Evolutionary conservation across 2,113 vertebrate genomes (phyloP).

Genomic region (Ursus arctos): DNA sequence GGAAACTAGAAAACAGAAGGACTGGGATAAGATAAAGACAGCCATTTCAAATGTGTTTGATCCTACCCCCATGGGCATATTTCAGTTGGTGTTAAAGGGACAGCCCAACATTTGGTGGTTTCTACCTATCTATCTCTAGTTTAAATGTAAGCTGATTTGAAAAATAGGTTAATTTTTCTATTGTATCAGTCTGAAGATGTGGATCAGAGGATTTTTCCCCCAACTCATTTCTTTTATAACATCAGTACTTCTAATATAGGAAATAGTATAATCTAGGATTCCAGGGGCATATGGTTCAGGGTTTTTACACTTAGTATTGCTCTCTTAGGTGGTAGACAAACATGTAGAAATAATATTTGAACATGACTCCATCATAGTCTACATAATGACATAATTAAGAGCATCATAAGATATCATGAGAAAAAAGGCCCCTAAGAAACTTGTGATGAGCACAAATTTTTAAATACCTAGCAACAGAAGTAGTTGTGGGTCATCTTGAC

Average conservation of each 20-base stretch:
- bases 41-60: not conserved
- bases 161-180: not conserved
- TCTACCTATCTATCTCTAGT: not conserved
- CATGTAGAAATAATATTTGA: not conserved
- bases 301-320: not conserved
- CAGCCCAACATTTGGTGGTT: not conserved
- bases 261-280: not conserved
- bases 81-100: not conserved
- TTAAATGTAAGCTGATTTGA: not conserved
- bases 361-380: not conserved
- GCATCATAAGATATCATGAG: not conserved
- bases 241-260: not conserved
- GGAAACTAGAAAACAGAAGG: not conserved
- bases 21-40: not conserved
- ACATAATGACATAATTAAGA: not conserved
- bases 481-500: not conserved
- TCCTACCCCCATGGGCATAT: not conserved
- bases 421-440: not conserved
- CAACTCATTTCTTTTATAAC: not conserved
- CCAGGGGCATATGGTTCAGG: not conserved
- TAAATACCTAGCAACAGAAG: slow-evolving; percentile 24
- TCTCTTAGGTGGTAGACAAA: not conserved
- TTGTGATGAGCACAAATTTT: slow-evolving; percentile 1
- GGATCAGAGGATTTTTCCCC: not conserved
- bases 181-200: not conserved